Evolutionary conservation across 2,888 invertebrate genomes (phyloP), one percentile per base, ranked within the genome.

Genomic region (Athalia rosae): DNA sequence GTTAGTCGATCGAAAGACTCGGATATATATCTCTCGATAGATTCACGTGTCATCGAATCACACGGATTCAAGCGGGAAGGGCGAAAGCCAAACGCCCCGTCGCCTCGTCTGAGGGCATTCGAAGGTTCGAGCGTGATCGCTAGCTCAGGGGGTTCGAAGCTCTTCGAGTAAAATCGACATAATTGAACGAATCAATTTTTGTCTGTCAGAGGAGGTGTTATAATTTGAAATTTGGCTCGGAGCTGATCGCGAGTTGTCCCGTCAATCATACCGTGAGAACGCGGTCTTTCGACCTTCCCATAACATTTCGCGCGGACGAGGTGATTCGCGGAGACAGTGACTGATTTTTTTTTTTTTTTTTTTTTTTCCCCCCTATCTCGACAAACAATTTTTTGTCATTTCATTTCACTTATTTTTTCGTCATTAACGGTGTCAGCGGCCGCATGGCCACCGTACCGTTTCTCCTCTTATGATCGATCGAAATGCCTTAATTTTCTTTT

Each of bases 131-230:
- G 28, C 28, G 28, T 28, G 53, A 53, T 53, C 53, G n/a, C n/a
- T n/a, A n/a, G 9, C 53, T 53, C 6, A 11, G 6, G 41, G 41
- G 7, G 28, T n/a, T 48, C 41, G 15, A 3, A 67, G 67, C 5
- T 41, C 50, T 53, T 13, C 6, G 50, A 13, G 58, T 56, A 8
- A 8, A 58, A 71, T 71, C 71, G 13, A 43, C 56, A 45, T 58
- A 58, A 71, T 58, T 45, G 71, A 71, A 56, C 43, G 43, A 58
- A 71, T 58, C 71, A 71, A 71, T 71, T 71, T 71, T 71, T 56
- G 50, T 71, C 56, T 15, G 71, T 15, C 71, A 43, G 56, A 9
- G 13, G 45, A 41, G 58, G 71, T 2, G 71, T 15, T 56, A 56
- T 71, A 58, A 71, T 71, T 71, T 58, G 41, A 71, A 71, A 58